phyloP scores from a whole-genome alignment of 2,888 invertebrate species.

The Apeira syringaria region DNA sequence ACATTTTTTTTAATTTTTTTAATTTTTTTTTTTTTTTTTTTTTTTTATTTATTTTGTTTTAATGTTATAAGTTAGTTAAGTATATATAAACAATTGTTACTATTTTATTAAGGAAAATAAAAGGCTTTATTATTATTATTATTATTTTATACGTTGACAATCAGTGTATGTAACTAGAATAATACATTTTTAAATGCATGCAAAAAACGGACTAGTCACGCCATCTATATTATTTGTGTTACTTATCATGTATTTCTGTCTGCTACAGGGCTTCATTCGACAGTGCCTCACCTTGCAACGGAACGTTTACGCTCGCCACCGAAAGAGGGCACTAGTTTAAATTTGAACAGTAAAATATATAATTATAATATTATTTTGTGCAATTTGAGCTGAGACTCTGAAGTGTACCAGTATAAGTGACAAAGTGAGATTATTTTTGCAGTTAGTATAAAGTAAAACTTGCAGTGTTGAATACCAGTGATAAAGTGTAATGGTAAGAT shows the following conservation, averaged over 20 bases:
- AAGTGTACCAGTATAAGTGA: constrained; percentile 2
- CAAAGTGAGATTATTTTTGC: constrained; percentile 19
- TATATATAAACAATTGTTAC: no score
- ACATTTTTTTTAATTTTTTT: no score
- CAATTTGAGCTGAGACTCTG: constrained; percentile 29
- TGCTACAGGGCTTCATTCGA: constrained; percentile 53
- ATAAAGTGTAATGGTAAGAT: not conserved
- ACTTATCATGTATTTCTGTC: constrained; percentile 15
- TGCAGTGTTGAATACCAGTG: no score
- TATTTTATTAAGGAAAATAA: no score
- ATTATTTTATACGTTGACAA: no score
- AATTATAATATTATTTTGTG: constrained; percentile 28
- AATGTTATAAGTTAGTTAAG: no score
- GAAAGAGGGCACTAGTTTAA: constrained; percentile 65
- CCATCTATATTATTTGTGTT: constrained; percentile 36
- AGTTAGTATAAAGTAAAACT: constrained; percentile 2
- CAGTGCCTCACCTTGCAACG: constrained; percentile 59
- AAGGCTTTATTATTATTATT: no score
- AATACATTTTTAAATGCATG: no score
- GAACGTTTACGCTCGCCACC: constrained; percentile 67
- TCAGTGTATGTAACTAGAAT: no score
- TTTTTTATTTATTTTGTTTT: no score
- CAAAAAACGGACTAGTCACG: no score
- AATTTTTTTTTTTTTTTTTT: no score
- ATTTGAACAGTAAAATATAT: not conserved